Evolutionary conservation across 2,888 invertebrate species (phyloP).

Genomic region (Drosophila crucigera): DNA sequence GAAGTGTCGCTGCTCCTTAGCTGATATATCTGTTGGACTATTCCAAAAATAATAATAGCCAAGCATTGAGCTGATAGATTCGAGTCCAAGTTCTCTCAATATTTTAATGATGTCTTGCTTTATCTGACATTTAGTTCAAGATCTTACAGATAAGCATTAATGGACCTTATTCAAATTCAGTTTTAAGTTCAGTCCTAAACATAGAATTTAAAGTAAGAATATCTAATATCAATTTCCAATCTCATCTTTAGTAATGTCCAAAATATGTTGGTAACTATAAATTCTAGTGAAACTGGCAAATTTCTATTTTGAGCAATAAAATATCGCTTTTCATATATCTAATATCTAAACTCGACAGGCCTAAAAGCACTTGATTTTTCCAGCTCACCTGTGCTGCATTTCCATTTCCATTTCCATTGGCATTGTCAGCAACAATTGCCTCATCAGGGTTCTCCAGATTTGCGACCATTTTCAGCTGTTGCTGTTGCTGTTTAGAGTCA

Average conservation of each 20-base stretch:
- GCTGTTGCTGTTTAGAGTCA: constrained; percentile 58
- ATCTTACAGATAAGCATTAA: neutral
- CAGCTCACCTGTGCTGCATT: constrained; percentile 74
- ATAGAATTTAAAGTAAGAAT: no score
- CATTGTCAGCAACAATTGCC: constrained; percentile 65
- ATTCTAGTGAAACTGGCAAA: neutral
- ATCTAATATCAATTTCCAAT: neutral
- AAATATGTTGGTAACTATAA: neutral
- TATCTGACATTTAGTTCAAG: constrained; percentile 3
- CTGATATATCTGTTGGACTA: constrained; percentile 17
- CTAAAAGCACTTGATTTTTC: constrained; percentile 10
- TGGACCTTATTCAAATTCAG: neutral
- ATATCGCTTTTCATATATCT: neutral
- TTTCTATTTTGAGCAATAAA: neutral
- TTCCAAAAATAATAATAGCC: constrained; percentile 14
- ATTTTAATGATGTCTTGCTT: constrained; percentile 27
- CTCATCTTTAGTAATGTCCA: neutral
- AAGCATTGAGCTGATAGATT: constrained; percentile 15
- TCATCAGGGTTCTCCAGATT: constrained; percentile 56
- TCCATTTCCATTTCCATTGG: constrained; percentile 72
- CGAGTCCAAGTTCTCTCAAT: constrained; percentile 10
- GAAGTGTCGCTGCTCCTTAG: constrained; percentile 15
- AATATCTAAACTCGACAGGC: neutral
- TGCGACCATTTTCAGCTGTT: constrained; percentile 35
- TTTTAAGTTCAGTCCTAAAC: no score